Conservation (phyloP, 1,140 invertebrate genomes). For the Sitobion miscanthi region DNA sequence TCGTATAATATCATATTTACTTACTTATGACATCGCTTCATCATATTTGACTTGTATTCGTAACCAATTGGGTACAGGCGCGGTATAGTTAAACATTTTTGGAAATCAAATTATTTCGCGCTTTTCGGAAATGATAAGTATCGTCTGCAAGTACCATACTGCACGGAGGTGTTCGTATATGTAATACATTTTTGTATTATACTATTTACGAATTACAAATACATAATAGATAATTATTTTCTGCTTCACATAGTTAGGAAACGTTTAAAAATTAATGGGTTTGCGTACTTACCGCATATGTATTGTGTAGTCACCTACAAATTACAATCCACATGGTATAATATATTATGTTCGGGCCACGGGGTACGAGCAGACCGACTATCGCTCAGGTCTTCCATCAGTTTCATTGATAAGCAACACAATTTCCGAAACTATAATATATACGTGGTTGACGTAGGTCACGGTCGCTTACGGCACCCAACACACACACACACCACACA, state of each 20-base stretch:
- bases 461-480: not conserved
- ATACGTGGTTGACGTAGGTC: not conserved
- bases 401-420: not conserved
- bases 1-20: not conserved
- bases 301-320: not conserved
- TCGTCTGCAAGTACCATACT: not conserved
- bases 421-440: not conserved
- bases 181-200: not conserved
- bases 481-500: not conserved
- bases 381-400: not conserved
- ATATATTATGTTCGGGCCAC: too few species aligned
- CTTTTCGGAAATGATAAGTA: not conserved
- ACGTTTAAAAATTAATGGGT: not conserved
- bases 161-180: not conserved
- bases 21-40: not conserved
- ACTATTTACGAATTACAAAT: not conserved
- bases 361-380: not conserved
- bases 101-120: not conserved
- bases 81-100: not conserved
- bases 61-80: not conserved
- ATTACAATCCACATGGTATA: too few species aligned
- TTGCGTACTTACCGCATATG: not conserved
- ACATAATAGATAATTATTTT: not conserved
- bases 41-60: not conserved
- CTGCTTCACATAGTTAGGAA: not conserved